A percentile compares a stretch with the other conserved stretches of the same genome.
These are phyloP conservation scores for Drosophila nannoptera DNA, from an alignment of 1,140 invertebrate species.

Conservation along the genomic window DNA sequence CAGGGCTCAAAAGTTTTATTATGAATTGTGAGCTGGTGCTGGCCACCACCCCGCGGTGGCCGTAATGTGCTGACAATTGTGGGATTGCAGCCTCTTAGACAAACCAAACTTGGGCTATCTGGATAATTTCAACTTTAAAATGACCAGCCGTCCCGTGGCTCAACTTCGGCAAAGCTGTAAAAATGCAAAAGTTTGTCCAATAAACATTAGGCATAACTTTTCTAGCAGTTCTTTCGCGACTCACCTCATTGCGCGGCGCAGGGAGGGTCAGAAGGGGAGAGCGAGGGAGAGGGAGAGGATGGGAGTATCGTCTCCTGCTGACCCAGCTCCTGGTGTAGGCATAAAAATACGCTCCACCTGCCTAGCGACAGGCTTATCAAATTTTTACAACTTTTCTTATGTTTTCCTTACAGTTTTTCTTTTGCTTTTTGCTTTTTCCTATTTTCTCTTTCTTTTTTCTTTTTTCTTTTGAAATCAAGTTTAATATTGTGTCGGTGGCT, in stretches of 20 bases:
- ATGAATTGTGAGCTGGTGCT: conserved; percentile 25
- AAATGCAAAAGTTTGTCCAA: conserved; percentile 75
- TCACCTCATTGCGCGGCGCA: conserved; percentile 48
- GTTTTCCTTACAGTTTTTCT: background rate
- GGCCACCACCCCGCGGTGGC: conserved; percentile 13
- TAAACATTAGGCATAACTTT: conserved; percentile 77
- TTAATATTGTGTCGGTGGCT: conserved; percentile 32
- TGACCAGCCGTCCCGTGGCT: conserved; percentile 46
- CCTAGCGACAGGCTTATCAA: conserved; percentile 65
- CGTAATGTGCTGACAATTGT: conserved; percentile 74
- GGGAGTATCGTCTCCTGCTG: conserved; percentile 1
- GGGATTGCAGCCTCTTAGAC: conserved; percentile 56
- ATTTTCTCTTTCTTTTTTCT: conserved; percentile 4
- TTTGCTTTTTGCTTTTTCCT: background rate
- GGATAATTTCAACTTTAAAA: conserved; percentile 73
- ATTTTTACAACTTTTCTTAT: conserved; percentile 31
- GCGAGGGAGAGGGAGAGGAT: too few species aligned
- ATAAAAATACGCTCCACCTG: conserved; percentile 49
- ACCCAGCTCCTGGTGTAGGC: conserved; percentile 23
- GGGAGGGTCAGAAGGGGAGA: too few species aligned
- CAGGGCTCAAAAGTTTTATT: conserved; percentile 40
- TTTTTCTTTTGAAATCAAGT: conserved; percentile 43
- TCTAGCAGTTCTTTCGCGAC: conserved; percentile 42
- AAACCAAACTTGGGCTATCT: conserved; percentile 42
- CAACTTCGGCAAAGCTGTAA: conserved; percentile 68